Percentiles rank a stretch among this genome's conserved stretches.
phyloP scores from a whole-genome alignment of 2,797 vertebrate genomes.

The Pogonophryne albipinna region DNA sequence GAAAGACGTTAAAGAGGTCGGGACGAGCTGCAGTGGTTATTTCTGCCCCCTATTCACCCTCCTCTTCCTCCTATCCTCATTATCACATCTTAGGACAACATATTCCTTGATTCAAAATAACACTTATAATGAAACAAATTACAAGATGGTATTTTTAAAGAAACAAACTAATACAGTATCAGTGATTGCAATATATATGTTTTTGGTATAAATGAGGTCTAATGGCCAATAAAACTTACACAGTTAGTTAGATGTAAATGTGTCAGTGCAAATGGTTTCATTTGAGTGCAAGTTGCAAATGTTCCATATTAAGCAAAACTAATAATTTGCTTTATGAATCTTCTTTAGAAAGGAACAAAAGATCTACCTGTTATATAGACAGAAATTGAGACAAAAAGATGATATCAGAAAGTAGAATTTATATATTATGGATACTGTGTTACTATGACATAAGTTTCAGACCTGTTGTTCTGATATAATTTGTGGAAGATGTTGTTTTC shows the following conservation, averaged over 20 bases:
- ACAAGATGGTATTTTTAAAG: background rate
- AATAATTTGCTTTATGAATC: no score
- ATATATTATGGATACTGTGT: no score
- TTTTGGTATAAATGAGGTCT: background rate
- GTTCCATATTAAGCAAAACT: no score
- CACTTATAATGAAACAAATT: background rate
- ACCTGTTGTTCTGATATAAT: background rate
- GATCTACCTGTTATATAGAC: no score
- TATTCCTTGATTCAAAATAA: background rate
- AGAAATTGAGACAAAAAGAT: background rate
- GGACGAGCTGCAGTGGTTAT: constrained; percentile 14
- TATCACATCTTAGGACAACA: background rate
- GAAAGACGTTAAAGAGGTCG: constrained; percentile 38
- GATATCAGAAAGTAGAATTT: background rate
- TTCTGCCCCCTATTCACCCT: background rate
- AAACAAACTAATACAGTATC: background rate
- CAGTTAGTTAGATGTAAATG: background rate
- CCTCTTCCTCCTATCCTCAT: background rate
- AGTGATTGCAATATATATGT: background rate
- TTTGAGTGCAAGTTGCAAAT: no score
- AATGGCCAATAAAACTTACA: background rate
- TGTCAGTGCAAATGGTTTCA: background rate
- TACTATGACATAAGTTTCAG: no score
- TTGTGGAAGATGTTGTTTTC: background rate
- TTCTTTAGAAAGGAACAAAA: no score